Evolutionary conservation across 2,797 vertebrate genomes (phyloP), one percentile per base, ranked within the genome.

Genomic region (Danionella dracula): DNA sequence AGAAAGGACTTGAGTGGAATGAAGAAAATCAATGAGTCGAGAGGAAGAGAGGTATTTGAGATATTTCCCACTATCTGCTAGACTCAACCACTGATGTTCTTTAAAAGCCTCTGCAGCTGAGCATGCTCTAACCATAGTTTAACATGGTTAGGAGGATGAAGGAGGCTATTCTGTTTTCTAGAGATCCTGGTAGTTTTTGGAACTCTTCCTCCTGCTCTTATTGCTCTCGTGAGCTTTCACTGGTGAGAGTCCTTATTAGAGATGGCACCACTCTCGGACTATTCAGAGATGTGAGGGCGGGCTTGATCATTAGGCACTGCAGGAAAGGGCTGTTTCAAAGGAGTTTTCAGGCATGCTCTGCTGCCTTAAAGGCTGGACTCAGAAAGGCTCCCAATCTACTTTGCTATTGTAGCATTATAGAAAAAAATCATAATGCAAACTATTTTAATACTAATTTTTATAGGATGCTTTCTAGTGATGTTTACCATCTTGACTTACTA

Each of bases 241-340:
- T 69, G 67, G 82, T 80, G 78, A 74, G 68, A 31, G 73, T 76
- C 81, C 87, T 87, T 62, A 81, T 88, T 87, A 89, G 74, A 66
- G 73, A 76, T 68, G 78, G 71, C 78, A 61, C 65, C 58, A 76
- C 76, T 70, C 41, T 51, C 72, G 8, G 40, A 41, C 38, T 38
- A 55, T 68, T 53, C 80, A 77, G 81, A 57, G 78, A 64, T 62
- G 66, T 57, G 56, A 45, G 37, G 72, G 77, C 72, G n/a, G 49
- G 77, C 60, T 66, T 66, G 81, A 83, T 88, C 83, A 86, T 84
- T 84, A 86, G 69, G 68, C 75, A 78, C 67, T 74, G 64, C 44
- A 56, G 70, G 66, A 49, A 77, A 75, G 46, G 73, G 71, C 72
- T 46, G 40, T 51, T 61, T 62, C 50, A 72, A 57, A 42, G 29